These are phyloP conservation scores for Tortricodes alternella DNA, from an alignment of 2,888 invertebrate species.

Conservation along the genomic window DNA sequence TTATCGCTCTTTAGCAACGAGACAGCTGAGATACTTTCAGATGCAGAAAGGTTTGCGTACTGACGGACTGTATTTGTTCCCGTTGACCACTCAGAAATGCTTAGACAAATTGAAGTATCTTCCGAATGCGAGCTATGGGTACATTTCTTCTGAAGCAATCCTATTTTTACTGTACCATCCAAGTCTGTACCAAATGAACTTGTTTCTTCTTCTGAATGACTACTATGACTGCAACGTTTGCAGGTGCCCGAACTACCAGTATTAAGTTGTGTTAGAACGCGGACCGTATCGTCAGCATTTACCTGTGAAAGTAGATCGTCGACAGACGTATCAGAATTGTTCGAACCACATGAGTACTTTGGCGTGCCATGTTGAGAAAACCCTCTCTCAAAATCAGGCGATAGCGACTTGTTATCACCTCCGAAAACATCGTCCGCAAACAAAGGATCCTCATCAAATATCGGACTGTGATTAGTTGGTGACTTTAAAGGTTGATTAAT, in stretches of 20 bases:
- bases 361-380: conserved; percentile 67
- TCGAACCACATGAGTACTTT: conserved; percentile 81
- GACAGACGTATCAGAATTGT: conserved; percentile 85
- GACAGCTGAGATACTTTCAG: conserved; percentile 84
- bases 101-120: conserved; percentile 92
- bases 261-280: conserved; percentile 74
- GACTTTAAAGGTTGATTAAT: conserved; percentile 84
- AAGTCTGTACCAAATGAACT: conserved; percentile 90
- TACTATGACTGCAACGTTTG: conserved; percentile 86
- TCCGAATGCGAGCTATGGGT: conserved; percentile 93
- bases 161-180: conserved; percentile 91
- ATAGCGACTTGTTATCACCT: conserved; percentile 82
- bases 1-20: conserved; percentile 85
- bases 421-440: conserved; percentile 85
- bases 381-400: conserved; percentile 81
- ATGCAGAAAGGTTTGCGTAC: conserved; percentile 89
- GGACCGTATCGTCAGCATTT: conserved; percentile 82
- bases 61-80: conserved; percentile 93
- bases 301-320: conserved; percentile 84
- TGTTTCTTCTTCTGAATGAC: conserved; percentile 89
- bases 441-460: conserved; percentile 83
- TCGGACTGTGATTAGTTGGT: conserved; percentile 83
- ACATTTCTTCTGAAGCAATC: conserved; percentile 90
- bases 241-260: conserved; percentile 79
- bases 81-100: conserved; percentile 94